phyloP scores from a whole-genome alignment of 2,888 invertebrate genomes.

The Lysandra bellargus region DNA sequence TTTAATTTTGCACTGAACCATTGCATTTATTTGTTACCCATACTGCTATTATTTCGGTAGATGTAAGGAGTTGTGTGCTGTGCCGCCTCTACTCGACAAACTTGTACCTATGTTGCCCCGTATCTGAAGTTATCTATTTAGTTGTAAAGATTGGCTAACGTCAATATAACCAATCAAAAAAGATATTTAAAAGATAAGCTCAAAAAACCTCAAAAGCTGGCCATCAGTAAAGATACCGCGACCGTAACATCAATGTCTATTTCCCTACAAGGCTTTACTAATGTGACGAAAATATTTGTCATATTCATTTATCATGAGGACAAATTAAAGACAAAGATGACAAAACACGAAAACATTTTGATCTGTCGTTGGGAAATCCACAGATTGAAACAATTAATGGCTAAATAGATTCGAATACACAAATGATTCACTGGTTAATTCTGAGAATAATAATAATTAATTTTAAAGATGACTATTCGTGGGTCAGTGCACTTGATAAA shows the following conservation, averaged over 20 bases:
- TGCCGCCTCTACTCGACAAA: neutral
- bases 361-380: neutral
- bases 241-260: no score
- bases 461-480: neutral
- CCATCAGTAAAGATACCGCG: no score
- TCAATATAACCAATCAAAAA: no score
- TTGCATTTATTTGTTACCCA: neutral
- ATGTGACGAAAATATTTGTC: no score
- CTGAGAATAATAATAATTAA: neutral
- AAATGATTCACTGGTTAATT: neutral
- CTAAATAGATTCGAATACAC: neutral
- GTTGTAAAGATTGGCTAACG: no score
- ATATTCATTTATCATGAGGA: neutral
- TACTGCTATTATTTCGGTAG: conserved; percentile 10
- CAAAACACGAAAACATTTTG: neutral
- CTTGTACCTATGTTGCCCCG: no score
- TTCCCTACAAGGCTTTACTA: no score
- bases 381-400: neutral
- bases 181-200: no score
- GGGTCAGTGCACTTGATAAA: neutral
- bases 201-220: no score
- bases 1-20: neutral
- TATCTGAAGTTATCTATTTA: no score
- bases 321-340: neutral
- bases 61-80: neutral